phyloP scores from a whole-genome alignment of 2,888 invertebrate species.

The Acleris sparsana region DNA sequence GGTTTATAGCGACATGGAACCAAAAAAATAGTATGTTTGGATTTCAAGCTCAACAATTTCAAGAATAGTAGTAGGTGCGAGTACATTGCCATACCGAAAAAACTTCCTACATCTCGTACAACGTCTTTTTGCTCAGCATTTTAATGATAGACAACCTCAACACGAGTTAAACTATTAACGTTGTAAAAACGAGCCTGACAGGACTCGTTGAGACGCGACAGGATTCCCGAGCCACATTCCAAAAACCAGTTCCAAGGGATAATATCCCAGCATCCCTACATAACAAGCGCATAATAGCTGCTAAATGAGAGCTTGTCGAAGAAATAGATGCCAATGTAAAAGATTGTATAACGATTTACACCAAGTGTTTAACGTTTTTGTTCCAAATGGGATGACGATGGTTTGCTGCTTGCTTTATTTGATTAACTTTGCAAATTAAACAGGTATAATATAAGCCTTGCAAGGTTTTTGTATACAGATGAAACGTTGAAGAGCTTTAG shows the following conservation, averaged over 20 bases:
- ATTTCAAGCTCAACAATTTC: too few relatives aligned
- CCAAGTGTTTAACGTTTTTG: neutral
- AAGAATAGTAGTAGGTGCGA: too few relatives aligned
- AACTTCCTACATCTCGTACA: too few relatives aligned
- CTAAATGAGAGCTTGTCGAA: constrained; percentile 19
- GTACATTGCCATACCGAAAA: too few relatives aligned
- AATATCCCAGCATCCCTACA: neutral
- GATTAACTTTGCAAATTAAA: too few relatives aligned
- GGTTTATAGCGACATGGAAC: too few relatives aligned
- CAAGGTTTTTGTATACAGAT: too few relatives aligned
- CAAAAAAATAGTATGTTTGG: too few relatives aligned
- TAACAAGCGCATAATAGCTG: constrained; percentile 12
- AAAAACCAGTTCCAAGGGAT: constrained; percentile 12
- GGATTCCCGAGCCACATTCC: constrained; percentile 22
- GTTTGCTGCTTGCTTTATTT: neutral
- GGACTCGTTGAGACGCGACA: neutral
- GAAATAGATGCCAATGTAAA: constrained; percentile 4
- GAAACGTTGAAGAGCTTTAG: too few relatives aligned
- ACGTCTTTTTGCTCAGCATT: neutral
- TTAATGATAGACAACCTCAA: neutral
- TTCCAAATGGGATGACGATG: neutral
- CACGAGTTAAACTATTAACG: neutral
- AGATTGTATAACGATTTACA: constrained; percentile 10
- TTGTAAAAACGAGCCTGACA: neutral
- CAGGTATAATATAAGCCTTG: too few relatives aligned